Base-by-base conservation (phyloP, 92 coral and sea anemone species). In the Porites divaricata region DNA sequence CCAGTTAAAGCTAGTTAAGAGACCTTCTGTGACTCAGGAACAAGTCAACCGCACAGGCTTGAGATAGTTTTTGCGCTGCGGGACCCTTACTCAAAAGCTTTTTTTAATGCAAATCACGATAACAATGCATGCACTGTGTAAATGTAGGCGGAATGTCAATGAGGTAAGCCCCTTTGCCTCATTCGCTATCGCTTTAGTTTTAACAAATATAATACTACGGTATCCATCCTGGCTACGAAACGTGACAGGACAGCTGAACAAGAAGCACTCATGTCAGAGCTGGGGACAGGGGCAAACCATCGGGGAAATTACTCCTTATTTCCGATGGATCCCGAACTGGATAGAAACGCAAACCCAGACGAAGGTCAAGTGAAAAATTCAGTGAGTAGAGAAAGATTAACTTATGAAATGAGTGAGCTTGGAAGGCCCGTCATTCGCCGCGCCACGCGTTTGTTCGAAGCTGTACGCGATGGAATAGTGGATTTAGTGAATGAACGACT, bases 401-500 rank as follows among this genome's bases (percentile, higher is more conserved):
- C 22, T 82, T 63, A 72, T n/a, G 86, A 72, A 63, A 82, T 82
- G 86, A 72, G 86, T n/a, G 86, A 72, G 45, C 86, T 82, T 24
- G 86, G 79, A 23, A 61, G 51, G 72, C 71, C 86, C 1, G 8
- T 72, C 10, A 73, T 50, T 9, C 49, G 62, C 51, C 86, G 86
- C 28, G 72, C 72, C 14, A 73, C 79, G 62, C 79, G 86, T n/a
- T 65, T 84, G 74, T 84, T 84, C 54, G 90, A 90, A 20, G 93
- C 93, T 16, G 93, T 90, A 41, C 54, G 93, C 9, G 93, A 90
- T 61, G 93, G 93, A 24, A 22, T 79, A 3, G 73, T 90, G 6
- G 84, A 90, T 58, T 41, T 75, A 8, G 74, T 90, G 10, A 79
- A 85, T 12, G 84, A 86, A n/a, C 83, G 68, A 9, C 88, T 90